Percentiles rank a stretch among this genome's conserved stretches.
Conservation (phyloP, 2,888 invertebrate genomes). For the Xanthia togata region DNA sequence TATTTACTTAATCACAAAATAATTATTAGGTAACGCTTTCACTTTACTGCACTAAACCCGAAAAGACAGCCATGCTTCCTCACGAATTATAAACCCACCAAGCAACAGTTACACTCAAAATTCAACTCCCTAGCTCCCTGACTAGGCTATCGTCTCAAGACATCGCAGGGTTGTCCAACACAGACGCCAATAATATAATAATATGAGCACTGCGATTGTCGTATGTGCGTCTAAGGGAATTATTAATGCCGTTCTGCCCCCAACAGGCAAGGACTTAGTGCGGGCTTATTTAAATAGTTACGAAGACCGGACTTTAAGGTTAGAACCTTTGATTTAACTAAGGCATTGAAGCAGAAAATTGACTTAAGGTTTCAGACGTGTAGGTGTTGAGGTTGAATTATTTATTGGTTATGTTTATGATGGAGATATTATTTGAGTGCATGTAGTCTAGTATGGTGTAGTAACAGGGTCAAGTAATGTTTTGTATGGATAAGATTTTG, state of each 20-base stretch:
- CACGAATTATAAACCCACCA: slow-evolving; percentile 29
- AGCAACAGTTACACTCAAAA: slow-evolving; percentile 46
- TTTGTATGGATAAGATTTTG: too few species aligned
- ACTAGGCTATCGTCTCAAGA: slow-evolving; percentile 85
- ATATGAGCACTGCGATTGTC: slow-evolving; percentile 85
- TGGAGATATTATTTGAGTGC: not conserved
- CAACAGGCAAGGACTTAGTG: slow-evolving; percentile 68
- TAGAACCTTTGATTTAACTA: slow-evolving; percentile 77
- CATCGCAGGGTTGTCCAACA: slow-evolving; percentile 84
- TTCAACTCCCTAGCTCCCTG: slow-evolving; percentile 70
- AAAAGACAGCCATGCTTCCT: not conserved
- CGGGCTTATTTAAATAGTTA: slow-evolving; percentile 83
- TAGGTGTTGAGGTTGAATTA: slow-evolving; percentile 37
- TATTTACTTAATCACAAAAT: not conserved
- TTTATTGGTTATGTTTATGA: slow-evolving; percentile 27
- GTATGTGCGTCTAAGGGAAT: slow-evolving; percentile 89
- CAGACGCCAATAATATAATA: slow-evolving; percentile 87
- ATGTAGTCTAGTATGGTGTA: too few species aligned
- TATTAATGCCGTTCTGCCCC: slow-evolving; percentile 86
- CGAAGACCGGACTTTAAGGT: slow-evolving; percentile 76
- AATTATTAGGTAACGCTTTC: not conserved
- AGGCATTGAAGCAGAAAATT: slow-evolving; percentile 75
- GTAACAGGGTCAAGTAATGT: too few species aligned
- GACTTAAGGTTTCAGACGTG: slow-evolving; percentile 62
- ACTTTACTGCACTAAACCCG: not conserved